These are phyloP conservation scores for Augiades crinisus DNA, from an alignment of 2,888 invertebrate species.

Conservation along the genomic window DNA sequence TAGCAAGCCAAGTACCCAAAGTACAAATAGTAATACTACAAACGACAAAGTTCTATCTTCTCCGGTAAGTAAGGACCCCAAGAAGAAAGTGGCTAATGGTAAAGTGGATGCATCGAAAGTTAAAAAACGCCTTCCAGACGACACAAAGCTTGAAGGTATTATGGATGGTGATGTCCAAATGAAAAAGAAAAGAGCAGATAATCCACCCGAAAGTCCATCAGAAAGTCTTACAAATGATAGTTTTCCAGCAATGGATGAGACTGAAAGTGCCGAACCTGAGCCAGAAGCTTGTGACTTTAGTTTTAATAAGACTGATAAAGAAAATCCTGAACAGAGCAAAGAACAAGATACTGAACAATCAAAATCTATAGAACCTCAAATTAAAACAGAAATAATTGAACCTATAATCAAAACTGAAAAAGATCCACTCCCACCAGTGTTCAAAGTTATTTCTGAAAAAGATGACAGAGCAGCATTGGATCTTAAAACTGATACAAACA, in stretches of 20 bases:
- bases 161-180: conserved; percentile 82
- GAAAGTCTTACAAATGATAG: conserved; percentile 93
- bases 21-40: conserved; percentile 65
- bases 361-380: conserved; percentile 53
- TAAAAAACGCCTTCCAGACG: conserved; percentile 81
- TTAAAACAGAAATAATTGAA: conserved; percentile 60
- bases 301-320: conserved; percentile 71
- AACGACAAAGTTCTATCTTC: conserved; percentile 68
- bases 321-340: conserved; percentile 61
- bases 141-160: conserved; percentile 81
- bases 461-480: conserved; percentile 65
- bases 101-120: conserved; percentile 79
- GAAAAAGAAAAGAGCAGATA: conserved; percentile 75
- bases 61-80: conserved; percentile 63
- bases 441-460: conserved; percentile 57
- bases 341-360: conserved; percentile 55
- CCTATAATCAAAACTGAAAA: conserved; percentile 62
- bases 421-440: conserved; percentile 56
- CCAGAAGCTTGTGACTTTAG: conserved; percentile 74
- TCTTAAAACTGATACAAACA: conserved; percentile 62
- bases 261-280: conserved; percentile 78
- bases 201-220: conserved; percentile 88
- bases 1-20: conserved; percentile 59
- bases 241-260: conserved; percentile 89
- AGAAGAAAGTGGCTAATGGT: conserved; percentile 69